These are phyloP conservation scores for Nephrocerus scutellatus DNA, from an alignment of 2,888 invertebrate species.

Conservation along the genomic window DNA sequence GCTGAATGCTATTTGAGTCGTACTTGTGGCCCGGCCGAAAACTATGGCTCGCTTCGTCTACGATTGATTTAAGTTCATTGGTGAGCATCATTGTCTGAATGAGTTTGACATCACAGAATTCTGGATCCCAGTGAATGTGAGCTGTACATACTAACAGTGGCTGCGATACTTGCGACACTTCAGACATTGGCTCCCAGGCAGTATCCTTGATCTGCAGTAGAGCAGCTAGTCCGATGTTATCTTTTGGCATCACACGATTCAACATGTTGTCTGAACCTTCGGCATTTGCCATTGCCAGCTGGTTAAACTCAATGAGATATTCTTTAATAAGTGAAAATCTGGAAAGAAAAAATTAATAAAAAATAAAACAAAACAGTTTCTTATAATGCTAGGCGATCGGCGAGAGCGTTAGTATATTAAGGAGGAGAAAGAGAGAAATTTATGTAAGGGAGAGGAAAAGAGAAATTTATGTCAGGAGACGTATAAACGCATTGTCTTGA, in stretches of 20 bases:
- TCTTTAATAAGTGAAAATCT: slow-evolving; percentile 94
- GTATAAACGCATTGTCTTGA: too few species aligned
- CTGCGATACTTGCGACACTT: slow-evolving; percentile 69
- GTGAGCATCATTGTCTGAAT: slow-evolving; percentile 99
- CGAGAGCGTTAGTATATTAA: not conserved
- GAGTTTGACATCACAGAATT: slow-evolving; percentile 97
- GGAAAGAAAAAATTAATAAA: slow-evolving; percentile 29
- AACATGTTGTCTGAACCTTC: slow-evolving; percentile 98
- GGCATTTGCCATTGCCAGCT: slow-evolving; percentile 96
- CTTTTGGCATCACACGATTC: slow-evolving; percentile 98
- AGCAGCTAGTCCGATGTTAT: slow-evolving; percentile 96
- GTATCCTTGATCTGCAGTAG: slow-evolving; percentile 90
- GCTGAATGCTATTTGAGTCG: slow-evolving; percentile 74
- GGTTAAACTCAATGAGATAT: slow-evolving; percentile 96
- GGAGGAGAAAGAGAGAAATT: not conserved
- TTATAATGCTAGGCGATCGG: accelerated
- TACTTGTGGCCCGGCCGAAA: slow-evolving; percentile 66
- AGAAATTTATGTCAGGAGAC: too few species aligned
- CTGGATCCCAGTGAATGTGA: slow-evolving; percentile 99
- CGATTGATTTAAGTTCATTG: slow-evolving; percentile 81
- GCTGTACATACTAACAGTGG: slow-evolving; percentile 94
- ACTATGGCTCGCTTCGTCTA: slow-evolving; percentile 78
- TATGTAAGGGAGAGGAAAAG: too few species aligned
- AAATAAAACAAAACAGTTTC: not conserved
- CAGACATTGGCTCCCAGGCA: slow-evolving; percentile 84